Evolutionary conservation across 2,888 invertebrate species (phyloP), one percentile per base, ranked within the genome.

Genomic region (Eilema depressum): DNA sequence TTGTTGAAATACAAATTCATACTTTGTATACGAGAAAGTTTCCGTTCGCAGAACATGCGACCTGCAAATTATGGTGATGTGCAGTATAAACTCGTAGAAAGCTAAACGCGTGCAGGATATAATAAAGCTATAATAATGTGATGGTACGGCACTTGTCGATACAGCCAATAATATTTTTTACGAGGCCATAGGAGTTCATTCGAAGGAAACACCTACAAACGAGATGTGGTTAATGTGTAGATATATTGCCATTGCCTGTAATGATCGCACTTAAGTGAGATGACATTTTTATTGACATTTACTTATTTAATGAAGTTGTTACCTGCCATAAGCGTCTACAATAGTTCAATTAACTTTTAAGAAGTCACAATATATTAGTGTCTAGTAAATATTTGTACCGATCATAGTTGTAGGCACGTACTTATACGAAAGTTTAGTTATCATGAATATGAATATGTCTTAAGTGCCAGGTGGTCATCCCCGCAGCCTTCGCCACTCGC

Each of bases 131-230:
- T 41, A 28, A 37, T 30, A 69, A 63, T 57, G 23, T 41, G 47
- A 53, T 60, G 60, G 37, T 56, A 56, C 26, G 30, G 63, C 70
- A 67, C 70, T 75, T 79, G 68, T 73, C 75, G 63, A 78, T 78
- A 79, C 66, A 63, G 72, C 37, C 69, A 74, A 73, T 79, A 80
- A 76, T 71, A 75, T 74, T 76, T 80, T 81, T 82, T 77, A 80
- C 75, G 75, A 74, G 70, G 68, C 66, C 73, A 73, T 81, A 73
- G 59, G 65, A 71, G 53, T 26, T 68, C 59, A 75, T 75, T 79
- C 71, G 59, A 68, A 12, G 26, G 69, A 72, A 62, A 57, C 69
- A 75, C 70, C 73, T 76, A 71, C 74, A 73, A 70, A 74, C 70
- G 71, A 79, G 66, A 77, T 73, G 73, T 77, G 64, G 59, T 59